phyloP scores from a whole-genome alignment of 2,888 invertebrate species.

The Azorinus chamasolen region DNA sequence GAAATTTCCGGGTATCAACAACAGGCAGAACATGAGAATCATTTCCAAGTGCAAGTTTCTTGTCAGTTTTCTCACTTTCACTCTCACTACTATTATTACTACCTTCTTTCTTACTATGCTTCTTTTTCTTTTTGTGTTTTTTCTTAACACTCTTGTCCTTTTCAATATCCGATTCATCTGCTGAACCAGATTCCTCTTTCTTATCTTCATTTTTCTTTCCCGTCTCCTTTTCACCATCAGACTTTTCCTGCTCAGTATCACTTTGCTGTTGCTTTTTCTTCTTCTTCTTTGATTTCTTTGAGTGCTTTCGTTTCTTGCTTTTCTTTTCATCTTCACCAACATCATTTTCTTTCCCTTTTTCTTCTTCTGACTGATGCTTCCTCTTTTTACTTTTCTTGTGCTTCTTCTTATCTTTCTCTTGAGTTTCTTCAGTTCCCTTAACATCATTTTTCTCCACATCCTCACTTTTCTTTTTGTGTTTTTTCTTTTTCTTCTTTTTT shows the following conservation, averaged over 20 bases:
- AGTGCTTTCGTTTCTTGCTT: constrained; percentile 69
- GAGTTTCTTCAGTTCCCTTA: constrained; percentile 40
- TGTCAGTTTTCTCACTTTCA: constrained; percentile 45
- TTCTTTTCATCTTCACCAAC: constrained; percentile 65
- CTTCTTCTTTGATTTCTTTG: constrained; percentile 70
- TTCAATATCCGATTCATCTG: constrained; percentile 57
- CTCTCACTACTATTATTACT: constrained; percentile 46
- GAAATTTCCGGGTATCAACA: constrained; percentile 42
- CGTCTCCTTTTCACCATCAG: constrained; percentile 35
- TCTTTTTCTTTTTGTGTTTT: constrained; percentile 58
- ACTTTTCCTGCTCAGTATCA: constrained; percentile 52
- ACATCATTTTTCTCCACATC: constrained; percentile 21
- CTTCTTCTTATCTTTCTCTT: constrained; percentile 57
- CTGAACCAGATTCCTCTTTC: constrained; percentile 46
- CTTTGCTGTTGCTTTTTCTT: constrained; percentile 57
- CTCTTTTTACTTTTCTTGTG: constrained; percentile 66
- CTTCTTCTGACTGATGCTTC: constrained; percentile 56
- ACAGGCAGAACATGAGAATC: constrained; percentile 19
- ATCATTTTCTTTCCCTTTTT: constrained; percentile 52
- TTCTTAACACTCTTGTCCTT: constrained; percentile 50
- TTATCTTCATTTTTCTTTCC: constrained; percentile 44
- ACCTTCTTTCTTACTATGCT: constrained; percentile 41
- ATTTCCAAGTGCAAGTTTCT: constrained; percentile 29
- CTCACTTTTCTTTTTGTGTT: constrained; percentile 37
- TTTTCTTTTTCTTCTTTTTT: constrained; percentile 44